Evolutionary conservation across 2,797 vertebrate genomes (phyloP).

Genomic region (Neosilurus mollespiculum): DNA sequence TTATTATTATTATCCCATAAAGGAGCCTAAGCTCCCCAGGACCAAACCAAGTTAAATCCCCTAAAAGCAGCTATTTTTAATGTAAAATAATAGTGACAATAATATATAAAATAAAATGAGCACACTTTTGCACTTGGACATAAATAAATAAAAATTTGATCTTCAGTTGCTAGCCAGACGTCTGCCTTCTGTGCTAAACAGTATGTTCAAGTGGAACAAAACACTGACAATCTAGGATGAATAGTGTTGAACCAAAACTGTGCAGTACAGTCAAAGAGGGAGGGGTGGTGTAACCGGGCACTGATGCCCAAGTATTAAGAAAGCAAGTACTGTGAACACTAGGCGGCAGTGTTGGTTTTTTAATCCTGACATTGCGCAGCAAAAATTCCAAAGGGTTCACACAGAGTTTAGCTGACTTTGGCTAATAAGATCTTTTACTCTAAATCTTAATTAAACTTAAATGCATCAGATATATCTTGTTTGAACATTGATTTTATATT

Average conservation of each 20-base stretch:
- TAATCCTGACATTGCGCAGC: not conserved
- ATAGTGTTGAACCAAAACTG: not conserved
- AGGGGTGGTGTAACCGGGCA: not conserved
- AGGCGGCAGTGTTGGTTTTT: slow-evolving; percentile 43
- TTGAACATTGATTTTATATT: not conserved
- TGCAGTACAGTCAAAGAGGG: not conserved
- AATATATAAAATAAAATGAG: not conserved
- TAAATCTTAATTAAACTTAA: not conserved
- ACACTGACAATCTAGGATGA: not conserved
- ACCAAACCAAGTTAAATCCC: not conserved
- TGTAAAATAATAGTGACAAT: too few species aligned
- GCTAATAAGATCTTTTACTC: not conserved
- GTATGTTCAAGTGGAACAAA: not conserved
- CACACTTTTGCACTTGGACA: not conserved
- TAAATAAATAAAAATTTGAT: not conserved
- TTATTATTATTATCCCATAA: not conserved
- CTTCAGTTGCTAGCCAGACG: not conserved
- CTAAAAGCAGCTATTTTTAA: slow-evolving; percentile 2
- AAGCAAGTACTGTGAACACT: slow-evolving; percentile 11
- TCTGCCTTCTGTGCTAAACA: not conserved
- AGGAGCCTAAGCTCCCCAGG: too few species aligned
- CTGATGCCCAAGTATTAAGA: not conserved
- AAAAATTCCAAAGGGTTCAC: not conserved
- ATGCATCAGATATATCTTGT: not conserved
- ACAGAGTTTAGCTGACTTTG: not conserved